Evolutionary conservation across 2,888 invertebrate genomes (phyloP), one percentile per base, ranked within the genome.

Genomic region (Cantharis flavilabris): DNA sequence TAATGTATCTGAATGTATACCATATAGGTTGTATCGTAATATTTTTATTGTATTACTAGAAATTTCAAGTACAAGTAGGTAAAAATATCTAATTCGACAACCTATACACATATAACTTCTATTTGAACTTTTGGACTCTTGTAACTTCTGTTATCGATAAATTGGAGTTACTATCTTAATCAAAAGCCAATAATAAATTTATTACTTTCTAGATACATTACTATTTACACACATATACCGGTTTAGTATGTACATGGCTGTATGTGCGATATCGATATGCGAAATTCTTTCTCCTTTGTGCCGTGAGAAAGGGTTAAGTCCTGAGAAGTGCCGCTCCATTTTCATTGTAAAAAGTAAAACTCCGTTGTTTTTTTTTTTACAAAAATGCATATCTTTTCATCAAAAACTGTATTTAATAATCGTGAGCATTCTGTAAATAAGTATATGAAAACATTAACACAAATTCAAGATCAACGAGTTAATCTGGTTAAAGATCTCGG

Each of bases 401-500:
- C 7, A 49, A 49, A n/a, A 49, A 13, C 7, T 49, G n/a, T 49
- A 49, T 7, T 49, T 49, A 49, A 49, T n/a, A n/a, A 49, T 49
- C 7, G 49, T n/a, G n/a, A n/a, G n/a, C 7, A n/a, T 49, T 49
- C n/a, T 11, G 26, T 67, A 67, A 67, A 23, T 65, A 26, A 23
- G 1, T 65, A 20, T 23, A 67, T 26, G 16, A 67, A 67, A 67
- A 67, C 23, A 65, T 67, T 67, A 67, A 67, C 65, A 67, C 65
- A 23, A 67, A 67, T 67, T 67, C 65, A 67, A 67, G 65, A 67
- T 23, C 49, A 23, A 71, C 20, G 49, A 69, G 64, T 13, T 75
- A 63, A 75, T 75, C 75, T 28, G 16, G 20, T 28, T 70, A 70
- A 62, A 63, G 28, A 75, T 75, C 75, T 75, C 65, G 70, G 62